Percentiles rank a stretch among this genome's conserved stretches.
Conservation (phyloP, 2,797 vertebrate genomes). For the Notolepis coatsorum region DNA sequence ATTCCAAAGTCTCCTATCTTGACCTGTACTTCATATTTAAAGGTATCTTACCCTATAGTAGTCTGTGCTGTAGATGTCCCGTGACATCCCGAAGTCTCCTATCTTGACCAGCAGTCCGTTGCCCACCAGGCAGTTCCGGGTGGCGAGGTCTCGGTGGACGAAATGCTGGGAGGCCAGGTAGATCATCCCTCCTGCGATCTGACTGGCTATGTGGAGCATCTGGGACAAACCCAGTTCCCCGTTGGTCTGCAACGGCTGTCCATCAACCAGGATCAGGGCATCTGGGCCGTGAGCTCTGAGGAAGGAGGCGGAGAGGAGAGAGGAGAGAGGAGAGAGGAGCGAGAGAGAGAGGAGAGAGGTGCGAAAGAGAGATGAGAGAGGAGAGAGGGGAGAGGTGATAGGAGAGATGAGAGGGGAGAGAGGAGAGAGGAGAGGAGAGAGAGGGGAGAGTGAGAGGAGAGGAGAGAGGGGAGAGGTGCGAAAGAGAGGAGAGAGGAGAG, state of each 20-base stretch:
- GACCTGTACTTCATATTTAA: constrained; percentile 68
- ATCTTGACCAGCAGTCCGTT: constrained; percentile 97
- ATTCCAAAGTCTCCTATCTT: constrained; percentile 99
- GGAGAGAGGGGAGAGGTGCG: too few relatives aligned
- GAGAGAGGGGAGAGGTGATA: too few relatives aligned
- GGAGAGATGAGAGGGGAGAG: too few relatives aligned
- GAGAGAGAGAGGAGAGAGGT: too few relatives aligned
- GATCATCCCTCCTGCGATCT: constrained; percentile 97
- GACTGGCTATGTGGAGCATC: constrained; percentile 97
- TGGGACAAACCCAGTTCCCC: constrained; percentile 95
- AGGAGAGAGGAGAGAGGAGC: too few relatives aligned
- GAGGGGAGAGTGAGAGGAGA: too few relatives aligned
- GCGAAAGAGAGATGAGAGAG: too few relatives aligned
- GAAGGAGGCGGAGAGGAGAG: neutral
- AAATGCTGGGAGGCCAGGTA: constrained; percentile 98
- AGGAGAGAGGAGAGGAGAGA: too few relatives aligned
- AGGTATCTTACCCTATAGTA: constrained; percentile 99
- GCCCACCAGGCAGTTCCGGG: constrained; percentile 97
- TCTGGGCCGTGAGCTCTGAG: constrained; percentile 95
- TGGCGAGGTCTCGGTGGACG: constrained; percentile 97
- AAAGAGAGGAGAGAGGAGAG: too few relatives aligned
- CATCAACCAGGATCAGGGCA: constrained; percentile 95
- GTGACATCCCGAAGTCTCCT: constrained; percentile 98
- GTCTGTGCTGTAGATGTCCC: constrained; percentile 99
- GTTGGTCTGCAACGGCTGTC: constrained; percentile 93